Conservation (phyloP, 1,140 invertebrate species). For the Bilobella aurantiaca region DNA sequence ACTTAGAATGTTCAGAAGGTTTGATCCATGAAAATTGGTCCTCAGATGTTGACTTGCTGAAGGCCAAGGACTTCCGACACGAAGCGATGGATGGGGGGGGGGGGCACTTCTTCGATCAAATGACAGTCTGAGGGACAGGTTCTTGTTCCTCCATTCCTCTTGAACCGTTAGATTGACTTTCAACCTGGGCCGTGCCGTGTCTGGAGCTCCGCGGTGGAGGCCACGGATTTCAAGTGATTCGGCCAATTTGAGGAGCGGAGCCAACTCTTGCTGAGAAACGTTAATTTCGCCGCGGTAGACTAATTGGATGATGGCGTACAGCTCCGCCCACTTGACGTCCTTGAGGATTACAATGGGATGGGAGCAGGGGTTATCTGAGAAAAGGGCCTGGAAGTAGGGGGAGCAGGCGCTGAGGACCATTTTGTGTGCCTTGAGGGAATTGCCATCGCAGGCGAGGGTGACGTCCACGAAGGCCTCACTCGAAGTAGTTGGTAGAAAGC, state of each 20-base stretch:
- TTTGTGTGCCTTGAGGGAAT: slow-evolving; percentile 82
- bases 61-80: not conserved
- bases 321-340: slow-evolving; percentile 73
- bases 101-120: not conserved
- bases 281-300: slow-evolving; percentile 91
- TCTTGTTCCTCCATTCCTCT: not conserved
- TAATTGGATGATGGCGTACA: slow-evolving; percentile 80
- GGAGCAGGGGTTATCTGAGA: slow-evolving; percentile 82
- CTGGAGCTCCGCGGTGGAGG: slow-evolving; percentile 58
- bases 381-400: slow-evolving; percentile 79
- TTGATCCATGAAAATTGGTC: not conserved
- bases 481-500: slow-evolving; percentile 81
- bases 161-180: not conserved
- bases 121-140: not conserved
- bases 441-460: slow-evolving; percentile 78
- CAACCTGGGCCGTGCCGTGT: not conserved
- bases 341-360: slow-evolving; percentile 68
- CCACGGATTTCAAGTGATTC: slow-evolving; percentile 76
- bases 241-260: slow-evolving; percentile 61
- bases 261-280: slow-evolving; percentile 79
- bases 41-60: not conserved
- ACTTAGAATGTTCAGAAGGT: not conserved
- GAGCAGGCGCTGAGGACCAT: slow-evolving; percentile 85
- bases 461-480: slow-evolving; percentile 86
- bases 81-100: not conserved